Evolutionary conservation across 2,888 invertebrate genomes (phyloP), one percentile per base, ranked within the genome.

Genomic region (Sturmia bella): DNA sequence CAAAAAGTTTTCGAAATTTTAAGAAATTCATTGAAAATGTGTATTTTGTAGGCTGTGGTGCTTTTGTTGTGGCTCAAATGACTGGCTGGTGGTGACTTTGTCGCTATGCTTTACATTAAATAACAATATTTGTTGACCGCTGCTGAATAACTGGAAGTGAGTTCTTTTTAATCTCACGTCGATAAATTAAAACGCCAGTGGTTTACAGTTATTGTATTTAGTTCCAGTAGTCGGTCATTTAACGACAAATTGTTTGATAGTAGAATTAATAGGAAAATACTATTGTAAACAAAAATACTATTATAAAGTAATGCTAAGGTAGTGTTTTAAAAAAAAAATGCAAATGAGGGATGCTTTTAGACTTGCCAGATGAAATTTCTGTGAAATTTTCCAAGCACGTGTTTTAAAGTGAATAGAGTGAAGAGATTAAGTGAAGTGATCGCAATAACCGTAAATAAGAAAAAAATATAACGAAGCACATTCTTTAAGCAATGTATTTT

Each of bases 1-100:
- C 70, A 13, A 83, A 56, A 37, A 80, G 75, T 61, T 80, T 84
- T 75, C 80, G 80, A 9, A 81, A 66, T 45, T 79, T 66, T 63
- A 82, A 61, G 13, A 79, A 82, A 61, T 43, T 75, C 82, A 82
- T 78, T 37, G 52, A 21, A 64, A 41, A 45, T 63, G 7, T 21
- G 6, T 4, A 32, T 11, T 63, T 19, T 39, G 15, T 3, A 66
- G n/a, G 12, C 15, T 24, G 17, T 21, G 7, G 2, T 24, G 39
- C 17, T 41, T 56, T 54, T 64, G 13, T 57, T 24, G 24, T 48
- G 19, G n/a, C 13, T 32, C 37, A n/a, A 37, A 54, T 4, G 6
- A 7, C 13, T 54, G 24, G 11, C 7, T 13, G 54, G 7, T 69
- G 52, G 17, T 15, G 64, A 11, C n/a, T n/a, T 45, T 64, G 11